Base-by-base conservation (phyloP, 2,888 invertebrate genomes). In the Cacoxenus indagator region DNA sequence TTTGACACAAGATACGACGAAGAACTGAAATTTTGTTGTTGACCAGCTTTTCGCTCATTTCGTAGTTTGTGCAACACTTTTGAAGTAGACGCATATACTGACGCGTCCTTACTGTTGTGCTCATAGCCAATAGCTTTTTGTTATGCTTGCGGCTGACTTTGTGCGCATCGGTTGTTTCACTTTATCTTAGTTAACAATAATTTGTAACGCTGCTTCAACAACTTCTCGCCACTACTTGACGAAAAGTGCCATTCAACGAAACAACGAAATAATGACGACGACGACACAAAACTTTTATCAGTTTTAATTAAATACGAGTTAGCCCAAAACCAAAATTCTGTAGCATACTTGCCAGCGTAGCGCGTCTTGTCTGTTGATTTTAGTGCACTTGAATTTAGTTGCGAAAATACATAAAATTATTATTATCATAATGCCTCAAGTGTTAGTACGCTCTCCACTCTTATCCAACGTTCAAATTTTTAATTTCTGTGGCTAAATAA, bases 281-380 rank as follows among this genome's bases (percentile, higher is more conserved):
- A 22, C 43, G 61, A 67, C 59, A 65, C 70, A 70, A 78, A 74
- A 78, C 75, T 80, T 80, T 75, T 76, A 78, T 80, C 80, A 74
- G 73, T 80, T 80, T 80, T 82, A 82, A 82, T 80, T 78, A 82
- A 82, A 80, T 82, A 74, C 72, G 70, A 77, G 77, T 72, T 78
- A 73, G 62, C 57, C 72, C 70, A 75, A 71, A 77, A 72, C 76
- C 75, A 76, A 72, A 75, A 76, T 78, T 76, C 71, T 43, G 46
- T 55, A 29, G 66, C 57, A 55, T 66, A 59, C 57, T 66, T 66
- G n/a, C 26, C 37, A 57, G 66, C 57, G 54, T 8, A 3, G 19
- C 22, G 22, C 51, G 4, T 1, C 14, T 26, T 17, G 29, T 24
- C 31, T 19, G 1, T n/a, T 22, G 57, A 5, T n/a, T 62, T 45